Evolutionary conservation across 2,113 vertebrate species (phyloP).

Genomic region (Dromaius novaehollandiae): DNA sequence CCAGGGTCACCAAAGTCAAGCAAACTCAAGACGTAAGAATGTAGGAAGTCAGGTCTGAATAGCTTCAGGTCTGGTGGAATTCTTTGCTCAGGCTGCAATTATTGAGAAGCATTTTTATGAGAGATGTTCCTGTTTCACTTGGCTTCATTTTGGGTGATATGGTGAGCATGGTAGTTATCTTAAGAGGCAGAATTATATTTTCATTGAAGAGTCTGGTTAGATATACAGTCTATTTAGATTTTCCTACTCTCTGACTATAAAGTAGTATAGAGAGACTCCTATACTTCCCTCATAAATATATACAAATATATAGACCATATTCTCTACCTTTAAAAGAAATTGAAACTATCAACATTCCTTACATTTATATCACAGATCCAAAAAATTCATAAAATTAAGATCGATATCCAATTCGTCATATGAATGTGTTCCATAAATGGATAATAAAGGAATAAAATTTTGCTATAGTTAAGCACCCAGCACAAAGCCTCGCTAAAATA

Average conservation of each 20-base stretch:
- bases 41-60: background rate
- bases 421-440: background rate
- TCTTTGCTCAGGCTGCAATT: background rate
- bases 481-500: background rate
- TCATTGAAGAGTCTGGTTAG: background rate
- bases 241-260: background rate
- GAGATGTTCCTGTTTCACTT: background rate
- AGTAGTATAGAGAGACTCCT: background rate
- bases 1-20: background rate
- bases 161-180: background rate
- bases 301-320: rapidly evolving
- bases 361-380: background rate
- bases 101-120: background rate
- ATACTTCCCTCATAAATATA: background rate
- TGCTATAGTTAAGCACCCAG: background rate
- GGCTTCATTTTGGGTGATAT: background rate
- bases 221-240: background rate
- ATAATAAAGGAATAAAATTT: background rate
- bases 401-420: background rate
- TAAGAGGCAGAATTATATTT: background rate
- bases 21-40: background rate
- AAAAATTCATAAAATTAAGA: background rate
- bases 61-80: background rate
- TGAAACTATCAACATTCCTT: background rate
- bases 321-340: background rate